Evolutionary conservation across 2,113 vertebrate species (phyloP).

Genomic region (Caretta caretta): DNA sequence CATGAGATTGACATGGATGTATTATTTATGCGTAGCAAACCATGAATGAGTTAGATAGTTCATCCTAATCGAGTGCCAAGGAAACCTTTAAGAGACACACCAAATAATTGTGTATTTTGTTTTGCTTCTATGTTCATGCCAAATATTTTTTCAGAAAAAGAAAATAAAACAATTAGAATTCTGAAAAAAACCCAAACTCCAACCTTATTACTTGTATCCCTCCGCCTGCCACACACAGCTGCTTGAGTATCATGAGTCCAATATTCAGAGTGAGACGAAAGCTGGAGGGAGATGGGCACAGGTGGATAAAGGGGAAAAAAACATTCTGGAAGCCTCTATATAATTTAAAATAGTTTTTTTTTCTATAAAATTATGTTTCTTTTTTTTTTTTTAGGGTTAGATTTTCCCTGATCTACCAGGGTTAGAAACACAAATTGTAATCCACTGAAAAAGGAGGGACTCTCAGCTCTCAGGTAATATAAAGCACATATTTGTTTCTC

Average conservation of each 20-base stretch:
- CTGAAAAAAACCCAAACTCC: slow-evolving; percentile 41
- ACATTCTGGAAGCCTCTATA: neutral
- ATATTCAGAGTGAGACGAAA: neutral
- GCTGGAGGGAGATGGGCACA: neutral
- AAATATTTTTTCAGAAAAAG: neutral
- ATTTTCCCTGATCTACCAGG: neutral
- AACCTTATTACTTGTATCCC: neutral
- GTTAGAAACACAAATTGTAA: neutral
- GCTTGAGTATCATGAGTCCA: neutral
- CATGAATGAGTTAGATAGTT: neutral
- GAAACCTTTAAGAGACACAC: neutral
- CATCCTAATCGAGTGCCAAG: neutral
- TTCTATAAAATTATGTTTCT: neutral
- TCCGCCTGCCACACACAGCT: neutral
- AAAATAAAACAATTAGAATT: slow-evolving; percentile 22
- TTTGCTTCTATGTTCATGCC: slow-evolving; percentile 7
- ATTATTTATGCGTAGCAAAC: neutral
- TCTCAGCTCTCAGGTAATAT: neutral
- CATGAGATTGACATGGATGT: neutral
- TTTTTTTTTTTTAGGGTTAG: neutral
- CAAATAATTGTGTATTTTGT: neutral
- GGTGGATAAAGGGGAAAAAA: neutral
- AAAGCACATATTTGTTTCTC: neutral
- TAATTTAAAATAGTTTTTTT: neutral
- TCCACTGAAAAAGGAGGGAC: neutral